Conservation (phyloP, 2,888 invertebrate genomes). For the Epinotia demarniana region DNA sequence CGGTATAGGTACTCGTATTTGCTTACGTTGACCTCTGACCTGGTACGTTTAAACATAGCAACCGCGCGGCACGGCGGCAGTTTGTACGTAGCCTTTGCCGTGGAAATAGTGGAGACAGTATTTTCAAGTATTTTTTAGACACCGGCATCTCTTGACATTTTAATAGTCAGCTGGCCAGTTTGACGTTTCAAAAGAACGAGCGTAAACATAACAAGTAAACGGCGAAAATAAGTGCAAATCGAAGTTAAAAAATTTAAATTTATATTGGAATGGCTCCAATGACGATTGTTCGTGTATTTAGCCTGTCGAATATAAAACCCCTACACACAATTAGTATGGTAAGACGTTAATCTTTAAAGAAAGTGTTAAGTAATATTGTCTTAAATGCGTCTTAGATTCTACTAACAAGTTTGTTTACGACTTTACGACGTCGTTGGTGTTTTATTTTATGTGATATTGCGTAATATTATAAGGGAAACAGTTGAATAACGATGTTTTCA, state of each 20-base stretch:
- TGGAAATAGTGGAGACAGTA: constrained; percentile 25
- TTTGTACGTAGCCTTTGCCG: constrained; percentile 19
- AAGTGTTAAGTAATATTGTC: neutral
- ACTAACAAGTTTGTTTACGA: constrained; percentile 7
- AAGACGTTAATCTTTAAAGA: constrained; percentile 43
- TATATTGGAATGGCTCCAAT: constrained; percentile 53
- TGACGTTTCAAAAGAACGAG: constrained; percentile 12
- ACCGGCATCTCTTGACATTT: constrained; percentile 25
- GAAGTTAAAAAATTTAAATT: neutral
- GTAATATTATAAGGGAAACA: neutral
- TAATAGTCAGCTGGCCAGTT: constrained; percentile 33
- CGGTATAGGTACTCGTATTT: constrained; percentile 31
- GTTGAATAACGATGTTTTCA: constrained; percentile 50
- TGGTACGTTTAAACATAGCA: constrained; percentile 35
- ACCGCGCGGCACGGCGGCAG: constrained; percentile 30
- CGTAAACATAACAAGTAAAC: constrained; percentile 33
- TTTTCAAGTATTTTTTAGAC: neutral
- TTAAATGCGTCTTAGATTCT: neutral
- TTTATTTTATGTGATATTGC: constrained; percentile 11
- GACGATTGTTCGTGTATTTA: constrained; percentile 53
- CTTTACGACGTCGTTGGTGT: neutral
- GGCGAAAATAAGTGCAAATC: constrained; percentile 3
- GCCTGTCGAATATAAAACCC: constrained; percentile 52
- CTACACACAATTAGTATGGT: constrained; percentile 58
- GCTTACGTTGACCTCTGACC: constrained; percentile 60